Base-by-base conservation (phyloP, 2,888 invertebrate genomes). In the Troides oblongomaculatus region DNA sequence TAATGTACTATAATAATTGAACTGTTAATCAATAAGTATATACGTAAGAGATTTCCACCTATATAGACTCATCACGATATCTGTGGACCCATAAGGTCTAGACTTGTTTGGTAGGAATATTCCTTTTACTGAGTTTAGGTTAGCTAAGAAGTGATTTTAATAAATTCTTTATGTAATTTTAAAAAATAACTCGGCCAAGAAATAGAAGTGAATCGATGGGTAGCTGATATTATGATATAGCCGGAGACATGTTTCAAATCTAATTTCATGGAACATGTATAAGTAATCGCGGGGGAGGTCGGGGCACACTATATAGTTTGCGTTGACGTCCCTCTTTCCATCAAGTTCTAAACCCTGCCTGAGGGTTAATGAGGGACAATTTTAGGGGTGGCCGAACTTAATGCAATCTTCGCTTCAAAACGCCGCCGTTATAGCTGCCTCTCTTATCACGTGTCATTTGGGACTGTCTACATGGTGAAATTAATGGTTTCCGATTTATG, bases 351-450 rank as follows among this genome's bases (percentile, higher is more conserved):
- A 66, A 70, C 70, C 66, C 66, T 63, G 70, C 66, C 70, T 46
- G 59, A 68, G 67, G 67, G 67, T 68, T 68, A 68, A 68, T 70
- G 66, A 70, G 70, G 66, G 70, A 66, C 70, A 70, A 70, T 70
- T 70, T 70, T 58, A 70, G 66, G 70, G 70, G 66, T 70, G 70
- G 66, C 39, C 70, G 62, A 68, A 68, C 67, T 68, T 62, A 68
- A 68, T 68, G 67, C 67, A 68, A 68, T 70, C 70, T 70, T 66
- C 60, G 63, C 63, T 66, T 66, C 70, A 70, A 66, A 66, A 66
- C 59, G 68, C 18, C 63, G 50, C 62, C 68, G 63, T 63, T 63
- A 64, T 68, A 68, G 62, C 62, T 62, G 66, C 58, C 69, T 50
- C 57, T 59, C 69, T 70, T 70, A 70, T 70, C 69, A 66, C 50